phyloP scores from a whole-genome alignment of 2,113 vertebrate species.

The Pavo muticus region DNA sequence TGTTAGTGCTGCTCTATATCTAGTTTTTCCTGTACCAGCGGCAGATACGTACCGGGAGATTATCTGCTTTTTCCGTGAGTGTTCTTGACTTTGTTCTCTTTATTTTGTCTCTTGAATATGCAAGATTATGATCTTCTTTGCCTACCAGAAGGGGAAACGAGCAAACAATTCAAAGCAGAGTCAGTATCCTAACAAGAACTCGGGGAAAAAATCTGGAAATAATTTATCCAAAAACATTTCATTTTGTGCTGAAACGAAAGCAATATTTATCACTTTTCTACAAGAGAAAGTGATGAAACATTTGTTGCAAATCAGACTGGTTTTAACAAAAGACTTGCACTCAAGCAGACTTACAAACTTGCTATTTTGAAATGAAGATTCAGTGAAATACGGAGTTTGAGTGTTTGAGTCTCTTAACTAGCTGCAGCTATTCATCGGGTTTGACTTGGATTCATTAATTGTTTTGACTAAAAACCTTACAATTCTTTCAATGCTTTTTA shows the following conservation, averaged over 20 bases:
- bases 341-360: background rate
- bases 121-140: conserved; percentile 50
- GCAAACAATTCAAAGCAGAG: conserved; percentile 20
- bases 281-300: conserved; percentile 32
- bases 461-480: background rate
- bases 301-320: conserved; percentile 28
- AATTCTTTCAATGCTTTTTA: background rate
- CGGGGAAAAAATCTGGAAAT: conserved; percentile 10
- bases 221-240: conserved; percentile 1
- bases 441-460: background rate
- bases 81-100: conserved; percentile 63
- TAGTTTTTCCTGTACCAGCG: background rate
- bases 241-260: conserved; percentile 21
- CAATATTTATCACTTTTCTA: conserved; percentile 19
- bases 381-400: background rate
- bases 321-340: conserved; percentile 46
- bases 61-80: conserved; percentile 48
- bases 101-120: conserved; percentile 36
- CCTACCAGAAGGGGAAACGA: conserved; percentile 65
- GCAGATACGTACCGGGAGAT: conserved; percentile 65
- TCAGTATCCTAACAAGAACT: conserved; percentile 4
- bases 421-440: background rate
- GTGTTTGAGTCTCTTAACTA: background rate
- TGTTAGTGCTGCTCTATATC: background rate
- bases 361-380: conserved; percentile 9